These are phyloP conservation scores for Scartelaos histophorus DNA, from an alignment of 2,113 vertebrate genomes.

Conservation along the genomic window DNA sequence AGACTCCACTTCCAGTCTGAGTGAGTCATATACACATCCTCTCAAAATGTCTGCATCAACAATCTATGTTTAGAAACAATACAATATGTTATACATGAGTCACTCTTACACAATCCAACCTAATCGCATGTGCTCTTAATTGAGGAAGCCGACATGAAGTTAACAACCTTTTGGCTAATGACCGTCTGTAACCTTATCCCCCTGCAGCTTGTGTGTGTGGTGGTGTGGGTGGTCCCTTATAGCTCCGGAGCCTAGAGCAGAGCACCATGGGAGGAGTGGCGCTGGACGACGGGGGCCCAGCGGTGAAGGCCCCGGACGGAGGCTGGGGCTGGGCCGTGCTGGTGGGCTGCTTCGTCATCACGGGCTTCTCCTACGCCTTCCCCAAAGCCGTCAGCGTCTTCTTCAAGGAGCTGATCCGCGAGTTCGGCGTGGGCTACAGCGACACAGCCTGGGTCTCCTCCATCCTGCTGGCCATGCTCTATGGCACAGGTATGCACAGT, in stretches of 20 bases:
- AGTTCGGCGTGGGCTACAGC: conserved; percentile 91
- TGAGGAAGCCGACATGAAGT: not conserved
- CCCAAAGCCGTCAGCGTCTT: conserved; percentile 96
- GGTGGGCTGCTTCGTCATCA: conserved; percentile 91
- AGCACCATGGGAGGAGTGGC: conserved; percentile 86
- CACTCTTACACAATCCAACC: not conserved
- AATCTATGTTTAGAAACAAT: not conserved
- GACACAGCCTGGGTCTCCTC: conserved; percentile 97
- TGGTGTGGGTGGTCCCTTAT: conserved; percentile 4
- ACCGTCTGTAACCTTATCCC: not conserved
- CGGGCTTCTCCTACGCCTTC: conserved; percentile 96
- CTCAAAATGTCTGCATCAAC: not conserved
- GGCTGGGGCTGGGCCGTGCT: conserved; percentile 97
- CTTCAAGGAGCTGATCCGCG: conserved; percentile 92
- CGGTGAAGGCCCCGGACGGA: conserved; percentile 89
- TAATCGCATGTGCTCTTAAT: not conserved
- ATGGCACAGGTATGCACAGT: conserved; percentile 84
- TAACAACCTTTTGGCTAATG: not conserved
- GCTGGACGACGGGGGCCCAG: conserved; percentile 76
- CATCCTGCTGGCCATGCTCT: conserved; percentile 95
- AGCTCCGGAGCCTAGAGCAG: conserved; percentile 27
- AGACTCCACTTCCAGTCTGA: not conserved
- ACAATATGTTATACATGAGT: not conserved
- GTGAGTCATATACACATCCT: not conserved
- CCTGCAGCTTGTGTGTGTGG: conserved; percentile 23